A percentile compares a stretch with the other conserved stretches of the same genome.
phyloP scores from a whole-genome alignment of 2,113 vertebrate genomes.

The Podilymbus podiceps region DNA sequence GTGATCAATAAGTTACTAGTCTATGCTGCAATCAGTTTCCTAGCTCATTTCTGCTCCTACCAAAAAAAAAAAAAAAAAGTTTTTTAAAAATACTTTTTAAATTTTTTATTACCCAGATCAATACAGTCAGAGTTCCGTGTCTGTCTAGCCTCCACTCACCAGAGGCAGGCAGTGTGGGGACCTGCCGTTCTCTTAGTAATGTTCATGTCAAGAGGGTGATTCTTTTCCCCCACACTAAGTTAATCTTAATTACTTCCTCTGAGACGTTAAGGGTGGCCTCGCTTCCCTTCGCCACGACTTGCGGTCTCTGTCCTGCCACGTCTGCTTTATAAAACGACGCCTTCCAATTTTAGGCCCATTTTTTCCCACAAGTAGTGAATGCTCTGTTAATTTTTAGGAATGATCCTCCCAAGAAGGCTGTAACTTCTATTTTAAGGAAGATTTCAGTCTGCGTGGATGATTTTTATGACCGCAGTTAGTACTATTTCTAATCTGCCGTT shows the following conservation, averaged over 20 bases:
- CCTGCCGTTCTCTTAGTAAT: neutral
- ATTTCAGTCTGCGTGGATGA: slow-evolving; percentile 38
- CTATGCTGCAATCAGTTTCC: slow-evolving; percentile 19
- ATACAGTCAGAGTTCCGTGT: slow-evolving; percentile 34
- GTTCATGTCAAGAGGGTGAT: neutral
- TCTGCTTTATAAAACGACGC: neutral
- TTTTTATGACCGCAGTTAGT: slow-evolving; percentile 9
- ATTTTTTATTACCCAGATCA: slow-evolving; percentile 63
- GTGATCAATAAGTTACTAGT: slow-evolving; percentile 8
- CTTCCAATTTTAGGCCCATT: slow-evolving; percentile 41
- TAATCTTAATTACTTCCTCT: slow-evolving; percentile 37
- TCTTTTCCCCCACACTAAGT: neutral
- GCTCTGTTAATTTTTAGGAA: slow-evolving; percentile 60
- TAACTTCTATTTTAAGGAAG: slow-evolving; percentile 63
- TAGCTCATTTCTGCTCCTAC: slow-evolving; percentile 1
- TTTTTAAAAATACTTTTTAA: slow-evolving; percentile 16
- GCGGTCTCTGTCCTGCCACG: neutral
- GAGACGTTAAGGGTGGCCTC: neutral
- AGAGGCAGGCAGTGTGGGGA: neutral
- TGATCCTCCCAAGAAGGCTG: slow-evolving; percentile 44
- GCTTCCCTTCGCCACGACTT: neutral
- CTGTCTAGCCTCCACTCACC: slow-evolving; percentile 6
- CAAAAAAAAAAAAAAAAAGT: neutral
- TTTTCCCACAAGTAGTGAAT: slow-evolving; percentile 13
- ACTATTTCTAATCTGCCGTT: slow-evolving; percentile 48